Base-by-base conservation (phyloP, 2,797 vertebrate species). In the Periparus ater region DNA sequence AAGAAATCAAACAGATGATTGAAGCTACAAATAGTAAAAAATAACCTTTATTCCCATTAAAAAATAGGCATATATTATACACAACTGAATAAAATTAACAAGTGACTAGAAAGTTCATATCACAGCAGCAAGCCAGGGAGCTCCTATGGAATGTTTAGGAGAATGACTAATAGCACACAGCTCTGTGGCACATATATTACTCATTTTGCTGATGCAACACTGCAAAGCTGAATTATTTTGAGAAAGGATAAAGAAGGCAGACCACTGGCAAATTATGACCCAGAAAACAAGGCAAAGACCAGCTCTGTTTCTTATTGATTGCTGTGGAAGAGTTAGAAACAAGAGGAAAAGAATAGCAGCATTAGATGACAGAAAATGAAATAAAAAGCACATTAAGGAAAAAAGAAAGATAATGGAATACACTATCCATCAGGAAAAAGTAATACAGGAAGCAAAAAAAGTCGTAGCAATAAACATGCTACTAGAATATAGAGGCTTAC, bases 11-110 rank as follows among this genome's bases (percentile, higher is more conserved):
- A 91, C n/a, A 71, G 62, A 76, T 30, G 6, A 92, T 70, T 82
- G 50, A 42, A 86, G 54, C 53, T 50, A 87, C 57, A 91, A 95
- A 77, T 38, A 89, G 74, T 88, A 85, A 92, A 96, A 93, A 88
- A 84, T 40, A 89, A 74, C 16, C 29, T 97, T 97, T 97, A 97
- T 96, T 97, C 25, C 20, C 65, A 73, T 85, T 63, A 89, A 89
- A 96, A 92, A 92, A 94, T 38, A 80, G 47, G 36, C 55, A 44
- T 36, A 18, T 63, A 58, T 61, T 85, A 67, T 42, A 86, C 18
- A 85, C 45, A 95, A 57, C 16, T 47, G 23, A 94, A 61, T 62
- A 73, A 94, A 91, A 87, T 19, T 45, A 11, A 91, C 44, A 62
- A 72, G n/a, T 82, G 25, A 85, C 34, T 18, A 61, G 27, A 92